Percentiles rank a stretch among this genome's conserved stretches.
These are phyloP conservation scores for Styela plicata DNA, from an alignment of 23 tunicate genomes.

Conservation along the genomic window DNA sequence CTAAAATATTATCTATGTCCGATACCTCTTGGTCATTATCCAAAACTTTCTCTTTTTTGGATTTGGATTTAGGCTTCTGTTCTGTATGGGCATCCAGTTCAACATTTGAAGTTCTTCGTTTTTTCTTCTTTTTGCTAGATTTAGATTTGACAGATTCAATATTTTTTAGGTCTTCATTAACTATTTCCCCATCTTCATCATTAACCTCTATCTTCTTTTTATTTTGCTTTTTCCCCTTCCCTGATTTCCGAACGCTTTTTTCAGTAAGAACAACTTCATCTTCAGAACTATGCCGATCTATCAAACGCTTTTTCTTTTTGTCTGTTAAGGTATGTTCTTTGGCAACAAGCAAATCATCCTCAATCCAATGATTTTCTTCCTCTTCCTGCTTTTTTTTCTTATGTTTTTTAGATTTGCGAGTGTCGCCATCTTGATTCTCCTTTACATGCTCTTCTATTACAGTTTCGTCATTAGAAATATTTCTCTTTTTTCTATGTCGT, in stretches of 20 bases:
- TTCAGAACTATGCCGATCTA: not conserved
- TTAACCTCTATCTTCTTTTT: no score
- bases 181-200: no score
- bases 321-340: not conserved
- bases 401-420: not conserved
- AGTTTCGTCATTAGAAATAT: not conserved
- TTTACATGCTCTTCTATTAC: not conserved
- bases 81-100: no score
- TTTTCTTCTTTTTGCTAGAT: not conserved
- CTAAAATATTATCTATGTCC: no score
- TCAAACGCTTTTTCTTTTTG: not conserved
- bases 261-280: not conserved
- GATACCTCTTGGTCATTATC: no score
- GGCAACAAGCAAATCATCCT: no score
- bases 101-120: no score
- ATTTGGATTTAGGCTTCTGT: no score
- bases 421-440: not conserved
- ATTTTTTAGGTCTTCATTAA: not conserved
- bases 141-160: not conserved
- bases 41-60: no score
- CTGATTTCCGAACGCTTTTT: no score
- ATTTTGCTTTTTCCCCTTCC: no score
- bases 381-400: slow-evolving; percentile 1
- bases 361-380: not conserved
- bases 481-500: slow-evolving; percentile 5